phyloP scores from a whole-genome alignment of 2,797 vertebrate species.

The Sebastiscus albofasciatus region DNA sequence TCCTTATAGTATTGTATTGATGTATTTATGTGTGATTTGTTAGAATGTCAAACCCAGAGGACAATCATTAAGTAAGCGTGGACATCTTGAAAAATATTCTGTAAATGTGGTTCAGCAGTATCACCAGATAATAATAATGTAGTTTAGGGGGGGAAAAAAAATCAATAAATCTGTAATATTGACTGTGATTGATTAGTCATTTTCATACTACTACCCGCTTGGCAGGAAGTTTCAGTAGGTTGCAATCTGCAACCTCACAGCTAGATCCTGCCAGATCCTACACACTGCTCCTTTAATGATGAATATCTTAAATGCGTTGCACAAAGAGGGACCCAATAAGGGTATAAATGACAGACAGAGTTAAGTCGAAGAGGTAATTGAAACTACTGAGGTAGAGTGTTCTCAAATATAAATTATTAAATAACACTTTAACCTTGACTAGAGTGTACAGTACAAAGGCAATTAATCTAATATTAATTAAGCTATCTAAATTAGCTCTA shows the following conservation, averaged over 20 bases:
- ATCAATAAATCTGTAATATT: no score
- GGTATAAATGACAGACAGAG: slow-evolving; percentile 16
- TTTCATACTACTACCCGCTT: not conserved
- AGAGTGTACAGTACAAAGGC: slow-evolving; percentile 55
- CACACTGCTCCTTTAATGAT: not conserved
- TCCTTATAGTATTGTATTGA: no score
- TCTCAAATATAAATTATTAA: slow-evolving; percentile 75
- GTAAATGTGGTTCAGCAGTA: no score
- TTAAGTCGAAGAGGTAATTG: slow-evolving; percentile 39
- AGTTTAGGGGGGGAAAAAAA: no score
- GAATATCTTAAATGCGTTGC: not conserved
- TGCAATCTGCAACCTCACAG: not conserved
- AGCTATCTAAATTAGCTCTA: slow-evolving; percentile 72
- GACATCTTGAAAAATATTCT: no score
- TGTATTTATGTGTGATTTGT: no score
- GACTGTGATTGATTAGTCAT: no score
- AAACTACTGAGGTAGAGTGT: slow-evolving; percentile 67
- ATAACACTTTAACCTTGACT: slow-evolving; percentile 82
- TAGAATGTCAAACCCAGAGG: no score
- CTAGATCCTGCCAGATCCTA: not conserved
- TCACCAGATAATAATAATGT: no score
- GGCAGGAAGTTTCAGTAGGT: not conserved
- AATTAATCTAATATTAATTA: slow-evolving; percentile 78
- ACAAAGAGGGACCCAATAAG: not conserved
- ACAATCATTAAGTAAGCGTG: no score